phyloP scores from a whole-genome alignment of 1,140 invertebrate species.

The Amyelois transitella region DNA sequence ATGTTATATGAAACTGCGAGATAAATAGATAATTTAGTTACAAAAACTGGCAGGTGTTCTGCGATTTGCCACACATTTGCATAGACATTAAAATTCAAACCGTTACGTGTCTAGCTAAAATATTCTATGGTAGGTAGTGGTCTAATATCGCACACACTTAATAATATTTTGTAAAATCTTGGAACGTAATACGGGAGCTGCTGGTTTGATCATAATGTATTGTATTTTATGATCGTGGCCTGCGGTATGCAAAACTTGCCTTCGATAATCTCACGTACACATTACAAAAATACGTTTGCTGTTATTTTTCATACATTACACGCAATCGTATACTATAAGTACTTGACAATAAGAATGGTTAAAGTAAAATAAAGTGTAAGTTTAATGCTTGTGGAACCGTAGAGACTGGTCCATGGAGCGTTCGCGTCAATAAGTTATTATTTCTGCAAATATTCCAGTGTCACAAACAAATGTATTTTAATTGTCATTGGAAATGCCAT shows the following conservation, averaged over 20 bases:
- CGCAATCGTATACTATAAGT: conserved; percentile 10
- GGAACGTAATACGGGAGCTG: conserved; percentile 60
- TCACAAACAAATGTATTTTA: conserved; percentile 27
- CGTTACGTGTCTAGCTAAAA: conserved; percentile 1
- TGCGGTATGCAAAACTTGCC: conserved; percentile 62
- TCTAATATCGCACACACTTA: conserved; percentile 18
- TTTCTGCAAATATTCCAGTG: conserved; percentile 42
- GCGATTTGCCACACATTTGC: conserved; percentile 16
- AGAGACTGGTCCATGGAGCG: conserved; percentile 26
- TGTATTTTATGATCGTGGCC: conserved; percentile 64
- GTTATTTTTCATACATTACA: not conserved
- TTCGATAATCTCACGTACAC: conserved; percentile 51
- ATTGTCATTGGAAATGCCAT: conserved; percentile 19
- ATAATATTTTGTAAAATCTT: conserved; percentile 31
- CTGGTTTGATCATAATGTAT: conserved; percentile 54
- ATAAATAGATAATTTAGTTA: too few relatives aligned
- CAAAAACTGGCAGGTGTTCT: not conserved
- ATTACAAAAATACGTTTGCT: conserved; percentile 27
- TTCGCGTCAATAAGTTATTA: conserved; percentile 37
- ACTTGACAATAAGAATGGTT: conserved; percentile 1
- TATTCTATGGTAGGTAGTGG: not conserved
- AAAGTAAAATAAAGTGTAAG: not conserved
- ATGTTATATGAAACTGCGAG: too few relatives aligned
- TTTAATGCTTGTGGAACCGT: conserved; percentile 25
- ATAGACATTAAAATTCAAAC: conserved; percentile 10